These are phyloP conservation scores for Shinisaurus crocodilurus DNA, from an alignment of 2,113 vertebrate species.

Conservation along the genomic window DNA sequence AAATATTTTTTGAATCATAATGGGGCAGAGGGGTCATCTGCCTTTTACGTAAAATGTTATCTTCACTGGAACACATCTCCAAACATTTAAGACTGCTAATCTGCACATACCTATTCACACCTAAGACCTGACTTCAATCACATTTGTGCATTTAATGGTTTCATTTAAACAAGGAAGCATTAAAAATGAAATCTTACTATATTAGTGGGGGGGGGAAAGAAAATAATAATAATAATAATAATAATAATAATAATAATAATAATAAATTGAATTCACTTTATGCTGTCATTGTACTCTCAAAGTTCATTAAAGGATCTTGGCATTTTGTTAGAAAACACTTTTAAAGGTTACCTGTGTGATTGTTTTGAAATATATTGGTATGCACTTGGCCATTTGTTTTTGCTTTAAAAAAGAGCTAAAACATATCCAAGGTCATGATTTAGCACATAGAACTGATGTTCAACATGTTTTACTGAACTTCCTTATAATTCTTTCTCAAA, in stretches of 20 bases:
- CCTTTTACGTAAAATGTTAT: conserved; percentile 3
- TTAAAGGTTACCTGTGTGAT: neutral
- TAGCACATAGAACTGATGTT: neutral
- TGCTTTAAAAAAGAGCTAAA: neutral
- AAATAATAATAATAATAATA: neutral
- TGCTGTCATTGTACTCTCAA: neutral
- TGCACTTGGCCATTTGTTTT: neutral
- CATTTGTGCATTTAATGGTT: neutral
- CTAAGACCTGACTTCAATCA: neutral
- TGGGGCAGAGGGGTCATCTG: neutral
- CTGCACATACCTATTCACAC: neutral
- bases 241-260: neutral
- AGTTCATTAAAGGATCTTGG: neutral
- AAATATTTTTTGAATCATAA: neutral
- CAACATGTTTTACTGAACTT: neutral
- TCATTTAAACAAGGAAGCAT: neutral
- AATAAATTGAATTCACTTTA: neutral
- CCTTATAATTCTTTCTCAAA: neutral
- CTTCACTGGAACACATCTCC: conserved; percentile 2
- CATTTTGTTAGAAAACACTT: neutral
- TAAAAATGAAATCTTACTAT: neutral
- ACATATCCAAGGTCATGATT: neutral
- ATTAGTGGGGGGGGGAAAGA: too few relatives aligned
- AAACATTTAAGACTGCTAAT: neutral
- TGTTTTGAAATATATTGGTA: neutral